Evolutionary conservation across 2,113 vertebrate species (phyloP).

Genomic region (Psittacara wagleri): DNA sequence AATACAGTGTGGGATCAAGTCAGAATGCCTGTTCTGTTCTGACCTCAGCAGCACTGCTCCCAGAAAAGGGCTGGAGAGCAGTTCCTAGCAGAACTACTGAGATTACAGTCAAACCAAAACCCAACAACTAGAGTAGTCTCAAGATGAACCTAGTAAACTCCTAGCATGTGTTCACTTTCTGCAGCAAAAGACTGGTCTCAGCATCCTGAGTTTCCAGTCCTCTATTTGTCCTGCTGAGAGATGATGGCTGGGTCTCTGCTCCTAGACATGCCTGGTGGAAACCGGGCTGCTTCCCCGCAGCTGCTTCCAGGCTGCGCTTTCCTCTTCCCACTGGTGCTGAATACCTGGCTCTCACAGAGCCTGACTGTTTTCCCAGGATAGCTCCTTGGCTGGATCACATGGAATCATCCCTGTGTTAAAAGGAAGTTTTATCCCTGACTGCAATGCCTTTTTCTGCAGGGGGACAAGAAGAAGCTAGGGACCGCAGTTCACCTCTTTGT

Average conservation of each 20-base stretch:
- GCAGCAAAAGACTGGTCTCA: background rate
- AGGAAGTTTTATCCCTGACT: background rate
- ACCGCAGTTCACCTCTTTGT: rapidly evolving
- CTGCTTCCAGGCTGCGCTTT: background rate
- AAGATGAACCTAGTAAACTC: background rate
- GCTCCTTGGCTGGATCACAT: background rate
- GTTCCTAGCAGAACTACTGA: background rate
- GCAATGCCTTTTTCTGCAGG: rapidly evolving
- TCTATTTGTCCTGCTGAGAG: background rate
- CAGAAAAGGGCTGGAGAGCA: background rate
- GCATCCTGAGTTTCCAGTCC: background rate
- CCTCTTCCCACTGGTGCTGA: constrained; percentile 9
- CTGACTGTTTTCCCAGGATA: background rate
- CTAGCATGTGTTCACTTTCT: background rate
- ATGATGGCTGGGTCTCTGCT: rapidly evolving
- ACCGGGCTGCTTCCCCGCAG: background rate
- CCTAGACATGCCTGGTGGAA: background rate
- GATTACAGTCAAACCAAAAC: background rate
- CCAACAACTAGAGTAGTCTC: background rate
- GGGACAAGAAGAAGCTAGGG: too few species aligned
- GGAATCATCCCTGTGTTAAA: rapidly evolving
- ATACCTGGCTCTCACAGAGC: background rate
- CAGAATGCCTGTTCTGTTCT: background rate
- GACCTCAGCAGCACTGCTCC: background rate
- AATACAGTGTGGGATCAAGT: background rate